Base-by-base conservation (phyloP, 2,113 vertebrate genomes). In the Pluvialis apricaria region DNA sequence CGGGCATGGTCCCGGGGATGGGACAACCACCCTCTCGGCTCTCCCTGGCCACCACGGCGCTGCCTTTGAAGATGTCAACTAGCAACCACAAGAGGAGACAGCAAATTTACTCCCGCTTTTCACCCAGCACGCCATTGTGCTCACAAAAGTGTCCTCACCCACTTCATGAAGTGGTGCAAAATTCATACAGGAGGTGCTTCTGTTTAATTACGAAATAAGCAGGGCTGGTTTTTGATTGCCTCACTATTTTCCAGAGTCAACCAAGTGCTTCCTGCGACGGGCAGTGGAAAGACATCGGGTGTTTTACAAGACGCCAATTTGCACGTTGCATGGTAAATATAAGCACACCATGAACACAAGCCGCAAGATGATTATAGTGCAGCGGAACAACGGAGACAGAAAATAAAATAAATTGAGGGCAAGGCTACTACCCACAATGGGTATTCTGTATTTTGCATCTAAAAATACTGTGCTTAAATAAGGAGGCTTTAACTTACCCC, bases 321-420 rank as follows among this genome's bases (percentile, higher is more conserved):
- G 64, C 76, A 54, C 7, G 15, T 55, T 40, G 55, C 57, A 22
- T 4, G 31, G 76, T 52, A 77, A 86, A 86, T 52, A 70, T 52
- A 65, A 91, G 88, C 11, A 26, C 40, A 12, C 42, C 72, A 17
- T 2, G 32, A 69, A 83, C 47, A 83, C 36, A 45, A 49, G 29
- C 61, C 54, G 0, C 83, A 11, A 15, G 88, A 62, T 84, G 72
- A 83, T 79, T 88, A 91, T 8, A 84, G 84, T 20, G 47, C 26
- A 8, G 72, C 3, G 2, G 29, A 69, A 79, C 78, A 57, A 83
- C 17, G 3, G 54, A 55, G 78, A n/a, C 11, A 62, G 47, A 79
- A 91, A 91, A 91, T 24, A 77, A 91, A 94, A 83, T n/a, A 73
- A 88, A 88, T 57, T 13, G 88, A 73, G 88, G 79, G 68, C 79